Evolutionary conservation across 2,113 vertebrate species (phyloP).

Genomic region (Oncorhynchus nerka): DNA sequence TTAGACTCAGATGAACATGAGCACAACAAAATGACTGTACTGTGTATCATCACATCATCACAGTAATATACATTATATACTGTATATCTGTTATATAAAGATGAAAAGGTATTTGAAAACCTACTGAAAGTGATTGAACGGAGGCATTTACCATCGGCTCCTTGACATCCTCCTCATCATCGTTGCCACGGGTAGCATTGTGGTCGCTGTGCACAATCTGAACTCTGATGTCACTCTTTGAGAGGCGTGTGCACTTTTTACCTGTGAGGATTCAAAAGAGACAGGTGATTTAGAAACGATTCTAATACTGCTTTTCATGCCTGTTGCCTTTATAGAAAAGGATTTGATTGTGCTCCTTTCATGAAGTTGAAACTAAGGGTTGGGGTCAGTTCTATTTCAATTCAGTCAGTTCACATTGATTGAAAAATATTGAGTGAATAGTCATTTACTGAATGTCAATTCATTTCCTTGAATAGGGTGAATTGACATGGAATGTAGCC

Average conservation of each 20-base stretch:
- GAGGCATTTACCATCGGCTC: conserved; percentile 75
- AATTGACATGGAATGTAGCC: neutral
- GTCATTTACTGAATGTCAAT: neutral
- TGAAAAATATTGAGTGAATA: neutral
- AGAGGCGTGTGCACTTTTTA: conserved; percentile 80
- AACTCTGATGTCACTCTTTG: conserved; percentile 83
- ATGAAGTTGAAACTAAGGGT: neutral
- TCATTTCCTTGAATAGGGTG: neutral
- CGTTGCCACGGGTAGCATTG: conserved; percentile 78
- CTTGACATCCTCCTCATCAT: conserved; percentile 81
- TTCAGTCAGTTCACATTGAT: neutral
- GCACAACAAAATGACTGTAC: conserved; percentile 28
- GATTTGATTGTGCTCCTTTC: neutral
- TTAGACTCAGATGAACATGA: conserved; percentile 31
- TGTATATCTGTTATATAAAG: neutral
- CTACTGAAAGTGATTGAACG: too few species aligned
- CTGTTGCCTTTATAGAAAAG: neutral
- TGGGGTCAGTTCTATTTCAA: neutral
- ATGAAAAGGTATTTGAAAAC: too few species aligned
- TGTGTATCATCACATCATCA: conserved; percentile 7
- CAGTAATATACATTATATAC: conserved; percentile 1
- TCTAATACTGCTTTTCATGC: conserved; percentile 2
- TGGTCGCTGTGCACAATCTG: conserved; percentile 83
- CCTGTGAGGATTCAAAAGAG: conserved; percentile 50
- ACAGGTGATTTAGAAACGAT: neutral